Conservation (phyloP, 2,797 vertebrate genomes). For the Phataginus tetradactyla region DNA sequence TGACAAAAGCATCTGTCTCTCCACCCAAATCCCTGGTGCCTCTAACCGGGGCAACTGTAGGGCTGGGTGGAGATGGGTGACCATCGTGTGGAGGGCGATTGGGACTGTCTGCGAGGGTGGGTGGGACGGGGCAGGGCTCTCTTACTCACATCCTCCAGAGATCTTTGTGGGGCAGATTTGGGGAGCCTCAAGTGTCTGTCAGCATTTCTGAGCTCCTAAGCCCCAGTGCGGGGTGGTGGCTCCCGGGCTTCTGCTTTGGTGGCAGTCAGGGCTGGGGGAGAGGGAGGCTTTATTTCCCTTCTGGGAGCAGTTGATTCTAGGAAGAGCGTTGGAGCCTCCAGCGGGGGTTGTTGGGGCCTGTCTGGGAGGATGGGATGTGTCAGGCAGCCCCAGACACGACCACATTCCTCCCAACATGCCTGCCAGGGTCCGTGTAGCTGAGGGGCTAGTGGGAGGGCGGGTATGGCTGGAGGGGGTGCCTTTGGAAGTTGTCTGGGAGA, state of each 20-base stretch:
- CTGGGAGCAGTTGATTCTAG: conserved; percentile 36
- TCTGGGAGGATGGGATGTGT: conserved; percentile 68
- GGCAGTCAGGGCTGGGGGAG: background rate
- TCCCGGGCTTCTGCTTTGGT: background rate
- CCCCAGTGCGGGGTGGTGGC: background rate
- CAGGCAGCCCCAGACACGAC: conserved; percentile 80
- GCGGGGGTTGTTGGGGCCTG: conserved; percentile 76
- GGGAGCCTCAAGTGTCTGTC: conserved; percentile 30
- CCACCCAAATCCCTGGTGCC: background rate
- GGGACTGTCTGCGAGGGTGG: conserved; percentile 55
- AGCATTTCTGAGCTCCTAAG: background rate
- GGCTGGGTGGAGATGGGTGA: conserved; percentile 43
- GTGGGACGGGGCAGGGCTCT: conserved; percentile 37
- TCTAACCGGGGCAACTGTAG: conserved; percentile 12
- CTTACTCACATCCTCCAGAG: conserved; percentile 70
- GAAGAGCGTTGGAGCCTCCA: conserved; percentile 45
- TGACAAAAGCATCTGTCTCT: background rate
- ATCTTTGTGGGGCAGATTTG: conserved; percentile 28
- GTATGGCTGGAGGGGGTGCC: background rate
- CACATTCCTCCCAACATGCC: conserved; percentile 72
- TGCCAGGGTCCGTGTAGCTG: conserved; percentile 38
- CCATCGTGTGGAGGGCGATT: conserved; percentile 53
- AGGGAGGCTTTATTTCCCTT: background rate
- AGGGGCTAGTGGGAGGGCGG: background rate
- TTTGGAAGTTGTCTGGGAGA: background rate